Conservation (phyloP, 2,113 vertebrate genomes). For the Nesogale talazaci region DNA sequence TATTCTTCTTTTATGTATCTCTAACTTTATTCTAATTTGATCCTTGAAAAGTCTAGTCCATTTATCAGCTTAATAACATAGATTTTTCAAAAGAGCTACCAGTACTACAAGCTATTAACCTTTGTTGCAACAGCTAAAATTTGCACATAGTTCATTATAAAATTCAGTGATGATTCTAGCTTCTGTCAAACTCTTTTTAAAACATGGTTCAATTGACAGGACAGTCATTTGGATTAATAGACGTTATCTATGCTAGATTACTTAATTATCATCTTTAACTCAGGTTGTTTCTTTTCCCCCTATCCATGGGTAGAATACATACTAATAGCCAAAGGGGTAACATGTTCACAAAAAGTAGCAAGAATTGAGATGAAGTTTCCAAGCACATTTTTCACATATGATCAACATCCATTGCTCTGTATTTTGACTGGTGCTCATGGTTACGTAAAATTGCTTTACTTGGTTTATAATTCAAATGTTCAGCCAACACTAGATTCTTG, state of each 20-base stretch:
- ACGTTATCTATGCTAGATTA: neutral
- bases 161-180: slow-evolving; percentile 13
- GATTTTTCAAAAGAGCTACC: neutral
- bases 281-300: slow-evolving; percentile 12
- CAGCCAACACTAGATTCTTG: slow-evolving; percentile 60
- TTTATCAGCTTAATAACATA: slow-evolving; percentile 29
- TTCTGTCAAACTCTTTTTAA: slow-evolving; percentile 32
- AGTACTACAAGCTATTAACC: slow-evolving; percentile 19
- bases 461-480: slow-evolving; percentile 57
- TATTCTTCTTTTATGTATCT: neutral
- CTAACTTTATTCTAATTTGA: neutral
- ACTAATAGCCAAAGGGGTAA: slow-evolving; percentile 6
- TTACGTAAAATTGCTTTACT: slow-evolving; percentile 64
- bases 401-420: slow-evolving; percentile 41
- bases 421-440: slow-evolving; percentile 64
- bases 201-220: slow-evolving; percentile 28
- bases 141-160: slow-evolving; percentile 6
- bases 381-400: neutral
- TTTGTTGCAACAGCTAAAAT: slow-evolving; percentile 8
- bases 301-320: neutral
- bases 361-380: slow-evolving; percentile 40
- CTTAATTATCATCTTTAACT: neutral
- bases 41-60: neutral
- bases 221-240: neutral
- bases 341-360: slow-evolving; percentile 2